A percentile compares a stretch with the other conserved stretches of the same genome.
These are phyloP conservation scores for Drosophila seclusa DNA, from an alignment of 2,888 invertebrate genomes.

Conservation along the genomic window DNA sequence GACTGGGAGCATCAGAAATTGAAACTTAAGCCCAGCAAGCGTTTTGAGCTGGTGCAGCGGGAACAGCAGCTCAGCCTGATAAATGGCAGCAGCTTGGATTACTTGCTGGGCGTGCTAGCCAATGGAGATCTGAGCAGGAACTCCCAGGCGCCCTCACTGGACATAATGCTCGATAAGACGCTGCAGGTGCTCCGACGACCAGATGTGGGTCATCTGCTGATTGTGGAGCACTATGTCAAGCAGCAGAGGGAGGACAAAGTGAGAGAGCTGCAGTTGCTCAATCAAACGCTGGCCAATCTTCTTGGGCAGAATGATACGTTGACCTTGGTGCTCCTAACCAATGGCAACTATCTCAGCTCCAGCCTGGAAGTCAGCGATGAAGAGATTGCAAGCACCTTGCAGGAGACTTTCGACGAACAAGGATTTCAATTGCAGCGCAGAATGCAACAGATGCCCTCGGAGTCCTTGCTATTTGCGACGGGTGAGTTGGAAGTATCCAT, in stretches of 20 bases:
- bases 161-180: constrained; percentile 91
- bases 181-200: constrained; percentile 89
- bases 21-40: neutral
- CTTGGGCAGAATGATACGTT: constrained; percentile 38
- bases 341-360: constrained; percentile 48
- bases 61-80: constrained; percentile 87
- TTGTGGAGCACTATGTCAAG: constrained; percentile 94
- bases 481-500: constrained; percentile 43
- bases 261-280: constrained; percentile 89
- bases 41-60: constrained; percentile 86
- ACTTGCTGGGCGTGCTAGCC: constrained; percentile 91
- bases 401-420: constrained; percentile 23
- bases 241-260: constrained; percentile 89
- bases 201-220: constrained; percentile 88
- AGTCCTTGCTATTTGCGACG: constrained; percentile 64
- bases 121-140: constrained; percentile 89
- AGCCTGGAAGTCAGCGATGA: constrained; percentile 58
- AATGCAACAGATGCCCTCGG: constrained; percentile 54
- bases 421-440: constrained; percentile 29
- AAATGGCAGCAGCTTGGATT: constrained; percentile 88
- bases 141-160: constrained; percentile 89
- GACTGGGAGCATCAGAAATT: constrained; percentile 89
- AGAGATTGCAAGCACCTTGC: constrained; percentile 24
- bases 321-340: constrained; percentile 59
- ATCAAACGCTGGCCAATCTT: constrained; percentile 87